A percentile compares a stretch with the other conserved stretches of the same genome.
phyloP scores from a whole-genome alignment of 2,888 invertebrate genomes.

The Pterostichus niger region DNA sequence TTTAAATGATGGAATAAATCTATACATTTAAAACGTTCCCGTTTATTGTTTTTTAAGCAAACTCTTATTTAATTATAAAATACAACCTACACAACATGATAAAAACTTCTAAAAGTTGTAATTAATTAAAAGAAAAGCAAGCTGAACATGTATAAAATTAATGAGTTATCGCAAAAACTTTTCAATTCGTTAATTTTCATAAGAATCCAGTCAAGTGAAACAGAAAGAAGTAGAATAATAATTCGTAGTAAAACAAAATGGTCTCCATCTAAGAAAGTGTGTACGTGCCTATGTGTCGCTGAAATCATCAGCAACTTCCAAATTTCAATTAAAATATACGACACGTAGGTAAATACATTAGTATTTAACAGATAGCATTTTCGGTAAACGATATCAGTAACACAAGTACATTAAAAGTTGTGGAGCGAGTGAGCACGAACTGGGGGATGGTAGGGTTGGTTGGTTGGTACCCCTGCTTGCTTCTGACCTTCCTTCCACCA shows the following conservation, averaged over 20 bases:
- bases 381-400: slow-evolving; percentile 38
- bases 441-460: slow-evolving; percentile 1
- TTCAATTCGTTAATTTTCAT: no score
- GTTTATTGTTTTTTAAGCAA: no score
- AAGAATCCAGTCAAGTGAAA: no score
- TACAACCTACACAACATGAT: not conserved
- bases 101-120: not conserved
- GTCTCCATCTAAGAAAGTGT: not conserved
- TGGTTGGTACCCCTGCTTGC: no score
- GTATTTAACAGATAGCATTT: slow-evolving; percentile 59
- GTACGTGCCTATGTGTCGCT: not conserved
- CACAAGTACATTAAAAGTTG: slow-evolving; percentile 68
- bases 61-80: no score
- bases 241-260: no score
- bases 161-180: no score
- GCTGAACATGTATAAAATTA: slow-evolving; percentile 6
- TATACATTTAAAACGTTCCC: no score
- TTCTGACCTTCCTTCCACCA: not conserved
- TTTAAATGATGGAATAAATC: no score
- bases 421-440: slow-evolving; percentile 49
- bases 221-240: no score
- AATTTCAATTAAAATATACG: slow-evolving; percentile 54
- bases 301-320: not conserved
- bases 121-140: slow-evolving; percentile 5
- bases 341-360: slow-evolving; percentile 57